Percentiles rank a stretch among this genome's conserved stretches.
These are phyloP conservation scores for Etheostoma perlongum DNA, from an alignment of 2,797 vertebrate species.

Conservation along the genomic window DNA sequence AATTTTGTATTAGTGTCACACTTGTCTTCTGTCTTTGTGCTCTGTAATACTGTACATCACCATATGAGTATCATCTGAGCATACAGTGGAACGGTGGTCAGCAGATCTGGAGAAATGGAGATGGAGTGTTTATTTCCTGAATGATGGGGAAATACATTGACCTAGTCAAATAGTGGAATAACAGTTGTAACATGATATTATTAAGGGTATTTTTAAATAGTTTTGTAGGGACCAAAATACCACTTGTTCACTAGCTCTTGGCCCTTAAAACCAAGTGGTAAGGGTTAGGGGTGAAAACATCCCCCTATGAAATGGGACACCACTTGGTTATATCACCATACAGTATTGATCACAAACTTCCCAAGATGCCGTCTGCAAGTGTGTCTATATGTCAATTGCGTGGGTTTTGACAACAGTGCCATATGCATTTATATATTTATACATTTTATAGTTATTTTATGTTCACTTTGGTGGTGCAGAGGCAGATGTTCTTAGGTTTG, in stretches of 20 bases:
- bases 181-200: not conserved
- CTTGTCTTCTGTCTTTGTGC: conserved; percentile 23
- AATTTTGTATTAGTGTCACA: conserved; percentile 20
- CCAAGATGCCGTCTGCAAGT: too few species aligned
- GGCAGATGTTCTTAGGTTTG: too few species aligned
- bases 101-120: conserved; percentile 6
- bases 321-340: too few species aligned
- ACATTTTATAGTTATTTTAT: too few species aligned
- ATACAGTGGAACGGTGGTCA: not conserved
- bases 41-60: conserved; percentile 5
- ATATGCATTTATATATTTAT: too few species aligned
- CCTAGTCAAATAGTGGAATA: not conserved
- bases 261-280: too few species aligned
- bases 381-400: too few species aligned
- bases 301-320: too few species aligned
- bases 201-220: not conserved
- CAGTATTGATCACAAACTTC: too few species aligned
- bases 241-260: not conserved
- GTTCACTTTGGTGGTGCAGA: too few species aligned
- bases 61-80: not conserved
- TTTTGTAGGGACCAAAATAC: not conserved
- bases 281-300: too few species aligned
- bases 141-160: not conserved
- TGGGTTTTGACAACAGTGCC: too few species aligned
- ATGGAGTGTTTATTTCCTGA: not conserved